Percentiles rank a stretch among this genome's conserved stretches.
Conservation (phyloP, 2,888 invertebrate species). For the Sussaba pulchella region DNA sequence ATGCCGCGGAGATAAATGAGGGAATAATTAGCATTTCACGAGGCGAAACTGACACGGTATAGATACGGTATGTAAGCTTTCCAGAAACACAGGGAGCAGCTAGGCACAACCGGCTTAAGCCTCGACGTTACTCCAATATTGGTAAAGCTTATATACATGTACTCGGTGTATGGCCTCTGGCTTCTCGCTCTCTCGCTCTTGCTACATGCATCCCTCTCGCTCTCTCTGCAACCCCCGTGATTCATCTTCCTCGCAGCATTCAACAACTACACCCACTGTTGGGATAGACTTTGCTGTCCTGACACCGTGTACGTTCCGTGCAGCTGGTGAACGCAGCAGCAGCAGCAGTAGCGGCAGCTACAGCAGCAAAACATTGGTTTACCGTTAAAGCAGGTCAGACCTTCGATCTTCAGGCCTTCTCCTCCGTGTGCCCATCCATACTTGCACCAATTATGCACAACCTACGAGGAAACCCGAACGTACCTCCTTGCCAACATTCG, state of each 20-base stretch:
- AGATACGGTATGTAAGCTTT: conserved; percentile 7
- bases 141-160: conserved; percentile 33
- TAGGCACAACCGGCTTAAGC: not conserved
- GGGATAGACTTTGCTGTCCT: conserved; percentile 15
- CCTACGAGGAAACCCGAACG: not conserved
- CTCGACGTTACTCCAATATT: conserved; percentile 36
- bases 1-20: not conserved
- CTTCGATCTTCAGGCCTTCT: conserved; percentile 28
- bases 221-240: not conserved
- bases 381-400: conserved; percentile 47
- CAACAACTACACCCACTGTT: conserved; percentile 13
- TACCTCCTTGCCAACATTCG: conserved; percentile 7
- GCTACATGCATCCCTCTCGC: not conserved
- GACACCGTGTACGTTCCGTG: not conserved
- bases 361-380: conserved; percentile 27
- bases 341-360: too few relatives aligned
- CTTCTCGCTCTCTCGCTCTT: conserved; percentile 2
- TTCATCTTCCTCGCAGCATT: conserved; percentile 23
- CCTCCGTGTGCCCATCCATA: conserved; percentile 1
- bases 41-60: not conserved
- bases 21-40: conserved; percentile 21
- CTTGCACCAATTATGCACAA: conserved; percentile 48
- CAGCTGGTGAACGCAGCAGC: not conserved
- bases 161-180: conserved; percentile 12
- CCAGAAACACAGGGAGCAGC: not conserved